Conservation (phyloP, 1,140 invertebrate species). For the Ephestia elutella region DNA sequence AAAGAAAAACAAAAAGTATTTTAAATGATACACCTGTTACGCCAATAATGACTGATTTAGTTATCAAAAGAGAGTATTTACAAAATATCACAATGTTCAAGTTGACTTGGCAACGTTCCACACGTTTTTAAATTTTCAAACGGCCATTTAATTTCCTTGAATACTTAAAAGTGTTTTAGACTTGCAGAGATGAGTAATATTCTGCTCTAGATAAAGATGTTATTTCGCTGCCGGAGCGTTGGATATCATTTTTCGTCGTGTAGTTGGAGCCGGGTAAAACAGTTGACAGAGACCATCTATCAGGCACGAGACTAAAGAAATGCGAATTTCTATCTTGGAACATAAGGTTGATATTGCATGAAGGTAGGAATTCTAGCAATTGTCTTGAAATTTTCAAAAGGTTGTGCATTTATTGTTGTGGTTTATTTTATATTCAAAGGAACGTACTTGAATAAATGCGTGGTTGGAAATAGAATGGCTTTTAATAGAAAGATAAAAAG, state of each 20-base stretch:
- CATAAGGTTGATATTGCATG: not conserved
- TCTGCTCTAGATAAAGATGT: conserved; percentile 35
- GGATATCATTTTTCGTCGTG: conserved; percentile 45
- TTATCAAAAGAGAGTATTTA: conserved; percentile 9
- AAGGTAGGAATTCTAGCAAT: not conserved
- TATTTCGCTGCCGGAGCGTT: conserved; percentile 28
- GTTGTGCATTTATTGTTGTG: conserved; percentile 18
- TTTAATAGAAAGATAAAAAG: not conserved
- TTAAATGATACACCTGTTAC: conserved; percentile 5
- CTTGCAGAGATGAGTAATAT: conserved; percentile 39
- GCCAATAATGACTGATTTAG: conserved; percentile 8
- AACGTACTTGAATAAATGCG: not conserved
- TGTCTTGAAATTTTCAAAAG: conserved; percentile 1
- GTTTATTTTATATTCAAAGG: conserved; percentile 15
- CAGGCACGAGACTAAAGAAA: conserved; percentile 21
- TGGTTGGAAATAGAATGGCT: not conserved
- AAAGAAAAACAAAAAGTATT: not conserved
- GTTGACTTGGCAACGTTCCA: conserved; percentile 26
- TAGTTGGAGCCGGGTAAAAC: conserved; percentile 33
- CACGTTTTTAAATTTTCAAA: conserved; percentile 19
- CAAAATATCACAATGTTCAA: conserved; percentile 22
- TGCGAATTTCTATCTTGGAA: not conserved
- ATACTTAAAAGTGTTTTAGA: conserved; percentile 18
- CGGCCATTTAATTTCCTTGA: conserved; percentile 23
- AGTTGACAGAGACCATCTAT: conserved; percentile 50